Percentiles rank a stretch among this genome's conserved stretches.
Evolutionary conservation across 2,797 vertebrate species (phyloP).

Genomic region (Protosalanx chinensis): DNA sequence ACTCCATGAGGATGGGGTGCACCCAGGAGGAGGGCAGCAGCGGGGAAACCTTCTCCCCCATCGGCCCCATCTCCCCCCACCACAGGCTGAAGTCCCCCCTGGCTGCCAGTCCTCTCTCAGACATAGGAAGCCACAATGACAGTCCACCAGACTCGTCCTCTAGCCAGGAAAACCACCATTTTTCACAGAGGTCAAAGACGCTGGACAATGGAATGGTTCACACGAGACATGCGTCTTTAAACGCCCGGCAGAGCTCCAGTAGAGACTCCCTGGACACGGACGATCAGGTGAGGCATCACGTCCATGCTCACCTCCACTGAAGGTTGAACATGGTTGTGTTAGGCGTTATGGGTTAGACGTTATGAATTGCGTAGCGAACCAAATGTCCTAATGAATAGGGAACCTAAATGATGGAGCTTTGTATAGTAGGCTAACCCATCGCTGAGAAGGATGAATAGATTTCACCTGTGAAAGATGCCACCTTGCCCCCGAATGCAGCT

Average conservation of each 20-base stretch:
- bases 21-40: constrained; percentile 57
- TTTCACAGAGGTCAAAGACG: constrained; percentile 64
- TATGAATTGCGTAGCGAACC: not conserved
- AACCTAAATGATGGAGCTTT: too few relatives aligned
- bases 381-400: too few relatives aligned
- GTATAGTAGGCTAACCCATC: too few relatives aligned
- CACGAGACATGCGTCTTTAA: constrained; percentile 41
- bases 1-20: constrained; percentile 50
- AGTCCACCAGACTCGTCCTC: constrained; percentile 32
- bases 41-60: constrained; percentile 10
- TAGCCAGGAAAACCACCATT: constrained; percentile 49
- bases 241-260: constrained; percentile 34
- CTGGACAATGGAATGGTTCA: constrained; percentile 56
- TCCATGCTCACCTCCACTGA: not conserved
- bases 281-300: constrained; percentile 62
- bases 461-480: too few relatives aligned
- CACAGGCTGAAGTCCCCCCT: constrained; percentile 65
- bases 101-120: constrained; percentile 46
- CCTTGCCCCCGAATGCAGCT: too few relatives aligned
- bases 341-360: too few relatives aligned
- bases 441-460: too few relatives aligned
- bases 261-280: constrained; percentile 47
- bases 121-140: constrained; percentile 44
- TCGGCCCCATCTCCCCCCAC: constrained; percentile 43
- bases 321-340: not conserved